Evolutionary conservation across 2,797 vertebrate genomes (phyloP).

Genomic region (Hephaestus fuliginosus): DNA sequence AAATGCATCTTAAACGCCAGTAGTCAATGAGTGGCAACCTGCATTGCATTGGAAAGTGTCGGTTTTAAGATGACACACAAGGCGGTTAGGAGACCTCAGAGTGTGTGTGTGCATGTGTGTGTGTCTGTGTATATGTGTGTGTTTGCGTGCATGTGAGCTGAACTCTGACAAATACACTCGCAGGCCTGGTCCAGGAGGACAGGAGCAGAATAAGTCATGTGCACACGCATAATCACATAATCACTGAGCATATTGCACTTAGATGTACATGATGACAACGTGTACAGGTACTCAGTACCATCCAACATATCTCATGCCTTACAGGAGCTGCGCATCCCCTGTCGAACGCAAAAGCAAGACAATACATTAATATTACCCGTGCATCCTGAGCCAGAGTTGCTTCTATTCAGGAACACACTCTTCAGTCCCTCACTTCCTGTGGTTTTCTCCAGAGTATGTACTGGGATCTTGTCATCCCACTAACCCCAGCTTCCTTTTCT

Average conservation of each 20-base stretch:
- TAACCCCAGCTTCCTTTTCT: background rate
- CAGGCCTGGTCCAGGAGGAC: conserved; percentile 16
- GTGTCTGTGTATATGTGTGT: conserved; percentile 16
- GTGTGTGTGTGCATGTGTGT: conserved; percentile 21
- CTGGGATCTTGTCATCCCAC: background rate
- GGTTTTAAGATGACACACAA: conserved; percentile 37
- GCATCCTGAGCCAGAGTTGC: conserved; percentile 52
- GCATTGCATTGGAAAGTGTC: conserved; percentile 41
- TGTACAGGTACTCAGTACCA: conserved; percentile 35
- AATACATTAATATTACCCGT: conserved; percentile 32
- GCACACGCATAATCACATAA: conserved; percentile 28
- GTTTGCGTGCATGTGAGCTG: background rate
- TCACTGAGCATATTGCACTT: conserved; percentile 75
- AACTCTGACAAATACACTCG: conserved; percentile 17
- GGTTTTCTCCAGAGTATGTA: conserved; percentile 4
- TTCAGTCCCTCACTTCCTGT: background rate
- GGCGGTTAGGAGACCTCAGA: conserved; percentile 29
- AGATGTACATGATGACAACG: conserved; percentile 44
- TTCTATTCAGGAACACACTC: conserved; percentile 12
- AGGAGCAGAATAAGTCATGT: conserved; percentile 26
- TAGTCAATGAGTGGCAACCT: conserved; percentile 27
- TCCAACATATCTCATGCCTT: conserved; percentile 4
- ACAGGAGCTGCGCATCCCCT: conserved; percentile 6
- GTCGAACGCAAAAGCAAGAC: conserved; percentile 38
- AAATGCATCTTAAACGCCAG: conserved; percentile 25